These are phyloP conservation scores for Drosophila leontia DNA, from an alignment of 1,140 invertebrate species.

Conservation along the genomic window DNA sequence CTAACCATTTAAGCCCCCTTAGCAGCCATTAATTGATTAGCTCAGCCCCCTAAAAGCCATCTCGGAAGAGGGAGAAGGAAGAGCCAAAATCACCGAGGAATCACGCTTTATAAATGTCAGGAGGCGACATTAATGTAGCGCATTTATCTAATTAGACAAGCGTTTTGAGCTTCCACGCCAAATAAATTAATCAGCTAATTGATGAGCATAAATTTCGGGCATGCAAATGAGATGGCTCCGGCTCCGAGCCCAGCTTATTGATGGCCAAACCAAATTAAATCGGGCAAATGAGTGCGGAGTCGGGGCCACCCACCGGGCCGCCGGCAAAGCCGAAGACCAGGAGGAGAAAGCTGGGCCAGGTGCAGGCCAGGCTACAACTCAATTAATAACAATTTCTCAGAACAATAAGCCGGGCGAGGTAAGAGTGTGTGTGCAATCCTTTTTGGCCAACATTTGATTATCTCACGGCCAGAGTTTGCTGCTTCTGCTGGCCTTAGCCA, in stretches of 20 bases:
- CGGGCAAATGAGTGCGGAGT: conserved; percentile 56
- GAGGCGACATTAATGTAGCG: conserved; percentile 76
- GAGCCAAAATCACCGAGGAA: conserved; percentile 29
- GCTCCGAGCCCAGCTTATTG: conserved; percentile 45
- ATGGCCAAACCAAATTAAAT: conserved; percentile 71
- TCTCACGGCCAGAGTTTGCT: conserved; percentile 50
- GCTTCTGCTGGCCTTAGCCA: conserved; percentile 24
- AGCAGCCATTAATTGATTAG: conserved; percentile 30
- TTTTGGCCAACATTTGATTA: conserved; percentile 66
- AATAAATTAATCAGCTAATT: conserved; percentile 83
- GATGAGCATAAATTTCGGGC: conserved; percentile 76
- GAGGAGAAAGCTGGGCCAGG: conserved; percentile 25
- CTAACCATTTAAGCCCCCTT: conserved; percentile 36
- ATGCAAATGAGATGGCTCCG: conserved; percentile 62
- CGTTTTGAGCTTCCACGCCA: conserved; percentile 71
- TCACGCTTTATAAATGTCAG: conserved; percentile 75
- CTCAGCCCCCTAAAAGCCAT: conserved; percentile 5
- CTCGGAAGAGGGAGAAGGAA: conserved; percentile 12
- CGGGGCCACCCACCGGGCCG: conserved; percentile 62
- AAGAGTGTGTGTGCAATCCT: conserved; percentile 36
- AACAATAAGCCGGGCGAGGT: conserved; percentile 60
- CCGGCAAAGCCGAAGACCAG: neutral
- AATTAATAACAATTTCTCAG: conserved; percentile 83
- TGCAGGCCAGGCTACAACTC: conserved; percentile 57
- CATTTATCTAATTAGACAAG: conserved; percentile 84